Evolutionary conservation across 1,140 invertebrate genomes (phyloP).

Genomic region (Thereuonema tuberculata): DNA sequence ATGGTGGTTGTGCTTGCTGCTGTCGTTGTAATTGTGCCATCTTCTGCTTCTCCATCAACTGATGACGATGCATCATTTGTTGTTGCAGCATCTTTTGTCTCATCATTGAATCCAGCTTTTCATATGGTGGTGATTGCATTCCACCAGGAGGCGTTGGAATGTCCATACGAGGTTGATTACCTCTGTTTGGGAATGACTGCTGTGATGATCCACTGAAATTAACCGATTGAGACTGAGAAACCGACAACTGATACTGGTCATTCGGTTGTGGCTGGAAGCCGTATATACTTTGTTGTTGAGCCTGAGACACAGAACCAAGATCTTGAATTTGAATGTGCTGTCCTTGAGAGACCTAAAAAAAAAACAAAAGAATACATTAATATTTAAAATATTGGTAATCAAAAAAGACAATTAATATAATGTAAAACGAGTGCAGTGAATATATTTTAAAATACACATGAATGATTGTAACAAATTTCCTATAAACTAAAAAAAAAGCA

Average conservation of each 20-base stretch:
- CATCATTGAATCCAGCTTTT: slow-evolving; percentile 21
- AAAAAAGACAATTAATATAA: too few species aligned
- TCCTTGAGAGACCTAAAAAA: slow-evolving; percentile 6
- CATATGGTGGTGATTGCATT: not conserved
- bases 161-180: not conserved
- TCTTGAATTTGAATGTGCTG: slow-evolving; percentile 6
- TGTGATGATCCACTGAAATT: slow-evolving; percentile 52
- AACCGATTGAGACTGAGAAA: slow-evolving; percentile 65
- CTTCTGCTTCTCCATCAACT: not conserved
- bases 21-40: slow-evolving; percentile 3
- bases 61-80: slow-evolving; percentile 19
- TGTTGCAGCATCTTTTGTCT: slow-evolving; percentile 22
- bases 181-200: slow-evolving; percentile 6
- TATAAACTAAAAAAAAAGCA: too few species aligned
- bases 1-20: slow-evolving; percentile 22
- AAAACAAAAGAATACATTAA: not conserved
- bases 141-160: not conserved
- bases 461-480: too few species aligned
- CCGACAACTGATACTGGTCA: slow-evolving; percentile 36
- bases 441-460: too few species aligned
- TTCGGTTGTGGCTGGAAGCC: slow-evolving; percentile 39
- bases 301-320: slow-evolving; percentile 15
- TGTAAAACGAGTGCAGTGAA: too few species aligned
- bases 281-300: slow-evolving; percentile 24
- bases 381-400: too few species aligned